Evolutionary conservation across 2,888 invertebrate genomes (phyloP).

Genomic region (Conomelus anceps): DNA sequence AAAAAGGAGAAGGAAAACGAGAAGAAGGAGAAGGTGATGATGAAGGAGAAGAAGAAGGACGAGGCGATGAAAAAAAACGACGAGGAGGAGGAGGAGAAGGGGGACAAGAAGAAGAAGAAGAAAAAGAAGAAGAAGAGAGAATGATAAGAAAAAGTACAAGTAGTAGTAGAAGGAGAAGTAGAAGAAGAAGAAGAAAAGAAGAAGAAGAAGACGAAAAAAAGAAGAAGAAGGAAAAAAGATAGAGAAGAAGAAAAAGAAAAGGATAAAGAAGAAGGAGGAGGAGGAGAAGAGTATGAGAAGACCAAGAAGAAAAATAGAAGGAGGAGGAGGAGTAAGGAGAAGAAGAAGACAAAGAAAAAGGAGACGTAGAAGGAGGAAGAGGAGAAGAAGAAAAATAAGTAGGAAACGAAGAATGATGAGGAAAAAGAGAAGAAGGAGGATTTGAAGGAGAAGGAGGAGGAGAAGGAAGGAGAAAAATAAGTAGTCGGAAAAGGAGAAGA

Average conservation of each 20-base stretch:
- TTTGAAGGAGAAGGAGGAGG: too few relatives aligned
- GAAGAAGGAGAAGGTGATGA: slow-evolving; percentile 28
- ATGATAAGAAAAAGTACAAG: background rate
- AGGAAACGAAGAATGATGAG: background rate
- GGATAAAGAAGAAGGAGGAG: slow-evolving; percentile 17
- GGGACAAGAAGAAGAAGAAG: slow-evolving; percentile 29
- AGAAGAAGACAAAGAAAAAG: background rate
- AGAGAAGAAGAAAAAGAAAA: background rate
- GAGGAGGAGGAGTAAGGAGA: background rate
- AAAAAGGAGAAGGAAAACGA: slow-evolving; percentile 21
- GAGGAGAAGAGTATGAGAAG: slow-evolving; percentile 15
- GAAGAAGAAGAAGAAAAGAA: background rate
- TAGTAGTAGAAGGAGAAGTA: background rate
- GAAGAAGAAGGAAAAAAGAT: background rate
- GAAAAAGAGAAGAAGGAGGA: background rate
- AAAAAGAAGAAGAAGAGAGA: background rate
- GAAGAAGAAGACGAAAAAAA: background rate
- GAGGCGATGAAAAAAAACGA: slow-evolving; percentile 10
- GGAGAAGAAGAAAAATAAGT: background rate
- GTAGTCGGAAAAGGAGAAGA: too few relatives aligned
- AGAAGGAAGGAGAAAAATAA: too few relatives aligned
- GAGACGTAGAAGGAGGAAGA: background rate
- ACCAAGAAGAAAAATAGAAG: slow-evolving; percentile 8
- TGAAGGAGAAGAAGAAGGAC: background rate
- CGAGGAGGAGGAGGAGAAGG: slow-evolving; percentile 31